Evolutionary conservation across 1,140 invertebrate genomes (phyloP).

Genomic region (Dolichoris vasculosae): DNA sequence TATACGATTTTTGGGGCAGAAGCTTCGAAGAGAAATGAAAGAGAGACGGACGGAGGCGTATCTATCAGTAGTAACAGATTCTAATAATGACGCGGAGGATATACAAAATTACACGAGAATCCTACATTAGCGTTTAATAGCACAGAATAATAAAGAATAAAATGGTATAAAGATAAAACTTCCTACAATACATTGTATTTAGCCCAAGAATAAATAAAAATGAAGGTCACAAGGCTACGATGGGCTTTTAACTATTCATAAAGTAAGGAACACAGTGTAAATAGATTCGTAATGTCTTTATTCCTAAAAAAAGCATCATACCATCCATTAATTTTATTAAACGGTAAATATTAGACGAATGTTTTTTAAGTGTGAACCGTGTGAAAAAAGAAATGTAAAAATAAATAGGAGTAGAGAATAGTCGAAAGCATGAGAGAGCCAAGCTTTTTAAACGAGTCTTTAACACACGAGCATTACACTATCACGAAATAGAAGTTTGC

Average conservation of each 20-base stretch:
- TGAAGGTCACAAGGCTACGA: constrained; percentile 22
- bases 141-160: constrained; percentile 43
- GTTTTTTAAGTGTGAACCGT: constrained; percentile 44
- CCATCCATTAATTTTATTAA: constrained; percentile 55
- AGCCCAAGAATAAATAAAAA: constrained; percentile 31
- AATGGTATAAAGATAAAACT: constrained; percentile 34
- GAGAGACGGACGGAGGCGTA: neutral
- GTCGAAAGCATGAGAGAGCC: constrained; percentile 14
- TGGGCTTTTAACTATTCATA: constrained; percentile 42
- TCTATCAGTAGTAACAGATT: constrained; percentile 39
- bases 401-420: constrained; percentile 34
- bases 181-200: constrained; percentile 38
- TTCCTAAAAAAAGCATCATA: constrained; percentile 53
- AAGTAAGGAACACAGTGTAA: constrained; percentile 40
- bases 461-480: constrained; percentile 35
- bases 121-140: constrained; percentile 47
- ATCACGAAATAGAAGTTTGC: constrained; percentile 20
- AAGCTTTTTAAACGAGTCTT: constrained; percentile 30
- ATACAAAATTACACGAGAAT: constrained; percentile 30
- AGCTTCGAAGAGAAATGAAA: neutral
- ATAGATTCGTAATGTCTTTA: constrained; percentile 51
- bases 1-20: neutral
- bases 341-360: constrained; percentile 45
- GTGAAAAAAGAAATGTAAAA: neutral
- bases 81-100: neutral